phyloP scores from a whole-genome alignment of 92 coral and sea anemone species.

The Actinernus sp. region DNA sequence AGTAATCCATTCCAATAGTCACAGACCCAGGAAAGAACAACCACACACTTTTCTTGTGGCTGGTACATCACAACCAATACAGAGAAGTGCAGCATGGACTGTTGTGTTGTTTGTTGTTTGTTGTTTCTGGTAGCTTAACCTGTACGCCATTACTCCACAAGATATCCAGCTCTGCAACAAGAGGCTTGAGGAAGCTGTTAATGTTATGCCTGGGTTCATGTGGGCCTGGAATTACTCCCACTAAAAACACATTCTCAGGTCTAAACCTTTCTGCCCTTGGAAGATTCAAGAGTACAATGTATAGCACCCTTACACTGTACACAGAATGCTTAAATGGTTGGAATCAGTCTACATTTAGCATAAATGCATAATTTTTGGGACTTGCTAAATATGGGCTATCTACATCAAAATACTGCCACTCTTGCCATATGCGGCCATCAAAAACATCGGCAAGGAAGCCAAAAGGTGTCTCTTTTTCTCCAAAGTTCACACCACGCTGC shows the following conservation, averaged over 20 bases:
- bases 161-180: too few species aligned
- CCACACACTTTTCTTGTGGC: slow-evolving; percentile 39
- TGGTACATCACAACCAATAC: slow-evolving; percentile 27
- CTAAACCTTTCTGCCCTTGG: slow-evolving; percentile 38
- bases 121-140: too few species aligned
- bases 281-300: slow-evolving; percentile 65
- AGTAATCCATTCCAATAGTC: slow-evolving; percentile 31
- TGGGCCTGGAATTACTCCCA: slow-evolving; percentile 67
- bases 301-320: slow-evolving; percentile 68
- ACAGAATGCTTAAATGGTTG: slow-evolving; percentile 64
- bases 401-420: slow-evolving; percentile 1
- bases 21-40: slow-evolving; percentile 35
- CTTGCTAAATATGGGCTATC: slow-evolving; percentile 4
- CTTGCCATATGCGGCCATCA: slow-evolving; percentile 57
- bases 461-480: slow-evolving; percentile 9
- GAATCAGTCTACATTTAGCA: slow-evolving; percentile 69
- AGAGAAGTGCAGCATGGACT: slow-evolving; percentile 20
- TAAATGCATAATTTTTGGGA: slow-evolving; percentile 27
- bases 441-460: slow-evolving; percentile 23
- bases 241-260: slow-evolving; percentile 28
- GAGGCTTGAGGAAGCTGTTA: too few species aligned
- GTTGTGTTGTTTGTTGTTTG: neutral
- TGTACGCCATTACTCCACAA: too few species aligned
- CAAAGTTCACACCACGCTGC: slow-evolving; percentile 46
- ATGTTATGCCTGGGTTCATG: slow-evolving; percentile 37